Base-by-base conservation (phyloP, 2,888 invertebrate genomes). In the Serripes groenlandicus region DNA sequence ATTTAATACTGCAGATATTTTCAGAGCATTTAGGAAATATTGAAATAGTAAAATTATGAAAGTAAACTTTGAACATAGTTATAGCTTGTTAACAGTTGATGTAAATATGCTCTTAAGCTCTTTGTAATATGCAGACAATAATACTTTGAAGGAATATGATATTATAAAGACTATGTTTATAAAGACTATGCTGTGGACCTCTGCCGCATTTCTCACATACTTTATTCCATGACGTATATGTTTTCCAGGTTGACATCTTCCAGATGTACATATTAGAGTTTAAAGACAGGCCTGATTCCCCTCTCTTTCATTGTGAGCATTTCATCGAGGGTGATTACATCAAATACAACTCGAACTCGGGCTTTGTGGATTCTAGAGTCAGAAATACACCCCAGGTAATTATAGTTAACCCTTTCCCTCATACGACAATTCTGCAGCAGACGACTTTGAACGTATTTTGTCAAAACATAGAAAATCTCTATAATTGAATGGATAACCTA, bases 311-410 rank as follows among this genome's bases (percentile, higher is more conserved):
- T 88, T 92, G 96, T 83, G 96, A 96, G 90, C 96, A 96, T 89
- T 96, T 94, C 91, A 96, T 96, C 74, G 96, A 96, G 83, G 96
- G 96, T 23, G 92, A 95, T 35, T 96, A 96, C 91, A 95, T 95
- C 82, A 96, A 96, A 91, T 96, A 96, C 93, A 96, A 96, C 92
- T 96, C 96, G 18, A 96, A 96, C 91, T 96, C 96, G 4, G 96
- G 96, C 52, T 96, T 96, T 91, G 96, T 96, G 2, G 95, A 95
- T 23, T 95, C 95, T 37, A 92, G 91, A 42, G 87, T 94, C 30
- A 90, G 96, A 54, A 93, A 94, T 70, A 96, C 96, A 2, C 96
- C 96, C 52, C 66, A 66, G 35, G 66, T 66, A 26, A 37, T 7
- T 26, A 1, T n/a, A n/a, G n/a, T n/a, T n/a, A n/a, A n/a, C n/a